A percentile compares a stretch with the other conserved stretches of the same genome.
phyloP scores from a whole-genome alignment of 2,113 vertebrate genomes.

The Mesoclemmys tuberculata region DNA sequence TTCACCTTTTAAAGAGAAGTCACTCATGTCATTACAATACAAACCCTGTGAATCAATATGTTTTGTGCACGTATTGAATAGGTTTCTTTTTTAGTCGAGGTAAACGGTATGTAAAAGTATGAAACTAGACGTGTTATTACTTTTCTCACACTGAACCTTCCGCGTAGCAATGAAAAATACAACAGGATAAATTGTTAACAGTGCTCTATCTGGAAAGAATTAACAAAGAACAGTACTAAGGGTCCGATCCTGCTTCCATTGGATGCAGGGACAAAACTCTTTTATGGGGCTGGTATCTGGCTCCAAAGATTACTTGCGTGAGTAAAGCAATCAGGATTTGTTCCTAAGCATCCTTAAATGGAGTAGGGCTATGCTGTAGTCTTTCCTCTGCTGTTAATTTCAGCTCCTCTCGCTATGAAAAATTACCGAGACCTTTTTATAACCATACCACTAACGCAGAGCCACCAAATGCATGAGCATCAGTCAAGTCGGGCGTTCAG shows the following conservation, averaged over 20 bases:
- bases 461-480: not conserved
- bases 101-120: not conserved
- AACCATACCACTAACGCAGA: not conserved
- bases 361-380: not conserved
- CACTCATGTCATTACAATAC: not conserved
- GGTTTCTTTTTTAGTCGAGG: not conserved
- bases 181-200: conserved; percentile 31
- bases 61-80: not conserved
- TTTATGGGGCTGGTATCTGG: not conserved
- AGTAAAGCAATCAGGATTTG: not conserved
- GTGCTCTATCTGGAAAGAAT: conserved; percentile 26
- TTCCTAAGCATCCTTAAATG: not conserved
- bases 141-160: conserved; percentile 20
- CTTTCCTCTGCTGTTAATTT: not conserved
- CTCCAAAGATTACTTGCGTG: not conserved
- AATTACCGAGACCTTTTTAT: not conserved
- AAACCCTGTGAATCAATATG: not conserved
- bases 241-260: conserved; percentile 31
- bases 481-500: conserved; percentile 67
- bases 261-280: not conserved
- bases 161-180: conserved; percentile 19
- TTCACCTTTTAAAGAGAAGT: not conserved
- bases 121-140: not conserved
- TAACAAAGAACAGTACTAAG: conserved; percentile 39
- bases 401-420: not conserved